phyloP scores from a whole-genome alignment of 2,113 vertebrate species.

The Pterocles gutturalis region DNA sequence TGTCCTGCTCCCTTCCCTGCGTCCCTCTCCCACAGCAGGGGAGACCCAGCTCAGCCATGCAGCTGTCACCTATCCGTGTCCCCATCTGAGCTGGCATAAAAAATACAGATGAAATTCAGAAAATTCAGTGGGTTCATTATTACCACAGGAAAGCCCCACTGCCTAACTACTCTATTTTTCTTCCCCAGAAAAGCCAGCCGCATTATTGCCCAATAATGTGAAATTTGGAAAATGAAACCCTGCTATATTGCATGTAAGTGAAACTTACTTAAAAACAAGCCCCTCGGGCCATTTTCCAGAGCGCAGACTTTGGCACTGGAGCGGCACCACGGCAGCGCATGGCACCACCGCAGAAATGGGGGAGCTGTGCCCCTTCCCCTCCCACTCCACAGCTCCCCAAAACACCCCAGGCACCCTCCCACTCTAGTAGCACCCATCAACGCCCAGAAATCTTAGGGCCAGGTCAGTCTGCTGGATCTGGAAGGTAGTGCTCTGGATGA shows the following conservation, averaged over 20 bases:
- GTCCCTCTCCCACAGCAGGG: neutral
- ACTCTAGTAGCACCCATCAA: rapidly evolving
- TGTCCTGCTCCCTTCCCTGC: rapidly evolving
- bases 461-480: neutral
- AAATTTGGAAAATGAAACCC: neutral
- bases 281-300: neutral
- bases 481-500: neutral
- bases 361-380: neutral
- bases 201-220: neutral
- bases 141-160: neutral
- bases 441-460: rapidly evolving
- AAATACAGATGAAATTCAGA: neutral
- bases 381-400: neutral
- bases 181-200: neutral
- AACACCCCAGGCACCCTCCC: neutral
- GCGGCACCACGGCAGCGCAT: rapidly evolving
- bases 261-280: neutral
- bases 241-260: neutral
- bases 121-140: neutral
- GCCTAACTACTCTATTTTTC: neutral
- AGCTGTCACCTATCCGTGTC: rapidly evolving
- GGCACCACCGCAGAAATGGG: rapidly evolving
- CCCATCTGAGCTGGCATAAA: neutral
- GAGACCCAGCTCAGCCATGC: neutral
- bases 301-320: rapidly evolving